Evolutionary conservation across 2,113 vertebrate species (phyloP).

Genomic region (Zonotrichia leucophrys): DNA sequence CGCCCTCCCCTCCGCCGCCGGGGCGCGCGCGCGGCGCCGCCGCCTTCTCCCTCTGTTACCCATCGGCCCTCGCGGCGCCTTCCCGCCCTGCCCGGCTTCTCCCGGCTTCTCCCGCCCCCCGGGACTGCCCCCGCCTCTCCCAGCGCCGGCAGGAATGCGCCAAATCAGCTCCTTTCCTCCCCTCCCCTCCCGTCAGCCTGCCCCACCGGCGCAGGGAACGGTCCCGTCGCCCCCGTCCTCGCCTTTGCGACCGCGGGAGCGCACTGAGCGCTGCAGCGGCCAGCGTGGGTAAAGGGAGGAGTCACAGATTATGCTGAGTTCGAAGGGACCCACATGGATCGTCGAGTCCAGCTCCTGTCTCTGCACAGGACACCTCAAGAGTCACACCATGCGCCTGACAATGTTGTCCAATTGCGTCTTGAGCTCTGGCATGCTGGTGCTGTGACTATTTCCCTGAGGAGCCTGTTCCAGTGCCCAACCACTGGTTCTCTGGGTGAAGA

Average conservation of each 20-base stretch:
- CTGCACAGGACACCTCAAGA: neutral
- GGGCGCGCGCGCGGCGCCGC: neutral
- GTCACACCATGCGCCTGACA: neutral
- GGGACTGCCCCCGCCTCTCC: too few relatives aligned
- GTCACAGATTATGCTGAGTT: neutral
- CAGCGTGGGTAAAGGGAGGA: neutral
- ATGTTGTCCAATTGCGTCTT: neutral
- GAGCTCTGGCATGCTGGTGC: neutral
- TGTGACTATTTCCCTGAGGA: neutral
- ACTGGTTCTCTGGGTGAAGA: neutral
- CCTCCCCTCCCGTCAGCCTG: rapidly evolving
- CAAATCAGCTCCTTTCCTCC: rapidly evolving
- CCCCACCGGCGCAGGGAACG: rapidly evolving
- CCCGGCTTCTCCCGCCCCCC: too few relatives aligned
- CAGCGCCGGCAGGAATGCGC: rapidly evolving
- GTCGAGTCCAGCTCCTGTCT: neutral
- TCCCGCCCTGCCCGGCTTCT: neutral
- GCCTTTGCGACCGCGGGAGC: neutral
- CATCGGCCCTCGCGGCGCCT: neutral
- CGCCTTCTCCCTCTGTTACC: neutral
- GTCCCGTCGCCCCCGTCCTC: rapidly evolving
- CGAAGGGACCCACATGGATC: neutral
- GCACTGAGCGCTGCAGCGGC: neutral
- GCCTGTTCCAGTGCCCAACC: neutral
- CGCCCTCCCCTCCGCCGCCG: neutral